phyloP scores from a whole-genome alignment of 1,140 invertebrate species.

The Pogonognathellus flavescens region DNA sequence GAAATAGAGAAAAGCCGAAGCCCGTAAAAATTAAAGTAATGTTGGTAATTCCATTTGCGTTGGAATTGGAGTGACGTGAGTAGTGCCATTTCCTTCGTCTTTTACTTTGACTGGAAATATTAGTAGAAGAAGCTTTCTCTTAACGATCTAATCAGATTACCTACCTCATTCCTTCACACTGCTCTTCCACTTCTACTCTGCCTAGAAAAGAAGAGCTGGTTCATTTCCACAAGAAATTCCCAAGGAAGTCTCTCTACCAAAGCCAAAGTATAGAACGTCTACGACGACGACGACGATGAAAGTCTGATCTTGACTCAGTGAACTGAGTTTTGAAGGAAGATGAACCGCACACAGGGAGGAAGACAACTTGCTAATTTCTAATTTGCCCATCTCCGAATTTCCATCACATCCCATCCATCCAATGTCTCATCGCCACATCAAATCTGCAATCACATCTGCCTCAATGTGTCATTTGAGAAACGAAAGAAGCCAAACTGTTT shows the following conservation, averaged over 20 bases:
- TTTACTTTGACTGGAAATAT: neutral
- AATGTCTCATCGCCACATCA: conserved; percentile 11
- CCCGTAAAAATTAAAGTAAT: conserved; percentile 43
- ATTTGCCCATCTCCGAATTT: conserved; percentile 33
- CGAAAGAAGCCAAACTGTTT: conserved; percentile 6
- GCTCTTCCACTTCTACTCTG: too few relatives aligned
- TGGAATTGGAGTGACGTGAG: neutral
- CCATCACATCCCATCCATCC: conserved; percentile 8
- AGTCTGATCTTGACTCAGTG: too few relatives aligned
- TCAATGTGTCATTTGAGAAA: conserved; percentile 30
- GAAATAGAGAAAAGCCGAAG: neutral
- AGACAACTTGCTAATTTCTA: conserved; percentile 39
- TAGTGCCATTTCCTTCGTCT: conserved; percentile 1
- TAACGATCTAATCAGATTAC: conserved; percentile 12
- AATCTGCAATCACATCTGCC: conserved; percentile 11
- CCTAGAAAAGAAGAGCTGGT: too few relatives aligned
- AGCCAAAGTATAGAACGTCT: neutral
- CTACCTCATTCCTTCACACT: neutral
- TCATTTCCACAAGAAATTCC: too few relatives aligned
- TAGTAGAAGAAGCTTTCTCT: conserved; percentile 1
- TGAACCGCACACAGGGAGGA: neutral
- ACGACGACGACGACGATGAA: neutral
- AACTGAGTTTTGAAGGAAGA: neutral
- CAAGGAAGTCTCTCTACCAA: neutral
- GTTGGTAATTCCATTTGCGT: conserved; percentile 34